A percentile compares a stretch with the other conserved stretches of the same genome.
Evolutionary conservation across 2,888 invertebrate species (phyloP).

Genomic region (Peribatodes rhomboidaria): DNA sequence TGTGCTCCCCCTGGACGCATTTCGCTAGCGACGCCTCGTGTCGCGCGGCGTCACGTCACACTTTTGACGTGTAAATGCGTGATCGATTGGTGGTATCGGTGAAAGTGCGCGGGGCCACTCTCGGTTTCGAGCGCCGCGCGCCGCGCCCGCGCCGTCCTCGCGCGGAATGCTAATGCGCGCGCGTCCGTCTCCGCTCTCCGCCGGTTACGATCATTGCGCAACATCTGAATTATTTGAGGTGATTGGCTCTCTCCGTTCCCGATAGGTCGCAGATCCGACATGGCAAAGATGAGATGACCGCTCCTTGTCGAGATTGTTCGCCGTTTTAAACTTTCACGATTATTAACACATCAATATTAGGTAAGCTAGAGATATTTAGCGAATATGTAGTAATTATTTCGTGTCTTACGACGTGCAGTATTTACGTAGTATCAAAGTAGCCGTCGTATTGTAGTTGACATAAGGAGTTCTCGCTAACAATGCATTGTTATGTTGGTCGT

Average conservation of each 20-base stretch:
- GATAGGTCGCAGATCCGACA: conserved; percentile 11
- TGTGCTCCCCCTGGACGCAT: too few relatives aligned
- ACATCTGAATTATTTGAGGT: conserved; percentile 37
- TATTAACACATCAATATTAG: too few relatives aligned
- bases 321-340: too few relatives aligned
- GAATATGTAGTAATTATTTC: too few relatives aligned
- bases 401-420: too few relatives aligned
- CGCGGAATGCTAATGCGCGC: conserved; percentile 52
- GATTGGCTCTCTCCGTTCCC: conserved; percentile 38
- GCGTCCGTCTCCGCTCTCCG: conserved; percentile 32
- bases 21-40: too few relatives aligned
- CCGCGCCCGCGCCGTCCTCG: conserved; percentile 27
- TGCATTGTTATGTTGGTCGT: not conserved
- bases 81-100: conserved; percentile 46
- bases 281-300: not conserved
- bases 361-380: too few relatives aligned
- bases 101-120: conserved; percentile 71
- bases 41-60: too few relatives aligned
- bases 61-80: not conserved
- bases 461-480: not conserved
- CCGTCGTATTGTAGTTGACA: not conserved
- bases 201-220: conserved; percentile 35
- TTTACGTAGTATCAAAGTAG: too few relatives aligned
- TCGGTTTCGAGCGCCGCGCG: conserved; percentile 65
- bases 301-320: not conserved